Base-by-base conservation (phyloP, 2,797 vertebrate species). In the Limosa lapponica region DNA sequence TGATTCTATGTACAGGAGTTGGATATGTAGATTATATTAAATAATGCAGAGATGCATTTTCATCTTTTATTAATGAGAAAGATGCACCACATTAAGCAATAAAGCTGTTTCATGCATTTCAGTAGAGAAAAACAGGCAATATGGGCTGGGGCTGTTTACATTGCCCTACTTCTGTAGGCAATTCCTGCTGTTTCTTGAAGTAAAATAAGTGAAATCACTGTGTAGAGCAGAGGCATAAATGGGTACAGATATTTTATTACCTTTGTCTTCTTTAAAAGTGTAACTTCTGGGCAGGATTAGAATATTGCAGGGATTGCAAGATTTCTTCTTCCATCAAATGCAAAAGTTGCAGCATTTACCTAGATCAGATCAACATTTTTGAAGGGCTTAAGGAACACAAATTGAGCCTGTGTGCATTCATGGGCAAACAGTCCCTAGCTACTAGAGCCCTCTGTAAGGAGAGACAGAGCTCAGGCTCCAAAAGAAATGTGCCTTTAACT, bases 21-120 rank as follows among this genome's bases (percentile, higher is more conserved):
- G 13, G n/a, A n/a, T 69, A 36, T 37, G 13, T 18, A 43, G n/a
- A 65, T 19, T 57, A 54, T 32, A 17, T 72, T 95, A 91, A 77
- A 93, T 87, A 67, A 77, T 77, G 75, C 44, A 89, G 41, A 73
- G 41, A 28, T 1, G 8, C 27, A 37, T 82, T 82, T 87, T 85
- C 74, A 54, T 96, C n/a, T 86, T 89, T 92, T 89, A 82, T 87
- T 92, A 96, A 89, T 69, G 41, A 92, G 67, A 37, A 91, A 36
- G 64, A 54, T 65, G n/a, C 46, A 44, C 24, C 36, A 44, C 43
- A 51, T 80, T 85, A 77, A 92, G 87, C 54, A 67, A 74, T 78
- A 64, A 51, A 84, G 30, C 64, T 71, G n/a, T 41, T 92, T 41
- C 30, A 15, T 87, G 32, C 13, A 41, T 79, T 87, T 89, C 71